Percentiles rank a stretch among this genome's conserved stretches.
Evolutionary conservation across 2,113 vertebrate genomes (phyloP).

Genomic region (Elephas maximus): DNA sequence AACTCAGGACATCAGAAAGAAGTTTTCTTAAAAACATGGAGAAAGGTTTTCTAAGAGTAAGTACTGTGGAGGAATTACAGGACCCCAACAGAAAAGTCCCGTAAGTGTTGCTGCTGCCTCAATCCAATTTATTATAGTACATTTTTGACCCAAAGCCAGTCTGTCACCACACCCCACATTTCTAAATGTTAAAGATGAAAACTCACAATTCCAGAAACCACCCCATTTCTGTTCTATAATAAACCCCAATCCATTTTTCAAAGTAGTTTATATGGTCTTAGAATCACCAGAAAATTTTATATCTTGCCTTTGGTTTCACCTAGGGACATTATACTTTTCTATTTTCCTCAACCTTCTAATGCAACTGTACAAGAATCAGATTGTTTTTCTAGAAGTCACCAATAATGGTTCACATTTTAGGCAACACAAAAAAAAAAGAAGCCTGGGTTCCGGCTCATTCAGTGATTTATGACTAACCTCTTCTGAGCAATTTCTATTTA

Average conservation of each 20-base stretch:
- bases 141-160: slow-evolving; percentile 77
- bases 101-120: slow-evolving; percentile 63
- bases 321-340: slow-evolving; percentile 76
- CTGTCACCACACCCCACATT: slow-evolving; percentile 76
- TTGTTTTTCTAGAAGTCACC: slow-evolving; percentile 85
- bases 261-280: slow-evolving; percentile 66
- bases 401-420: slow-evolving; percentile 86
- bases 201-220: slow-evolving; percentile 78
- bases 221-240: slow-evolving; percentile 71
- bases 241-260: slow-evolving; percentile 72
- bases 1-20: slow-evolving; percentile 48
- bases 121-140: slow-evolving; percentile 82
- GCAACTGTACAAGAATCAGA: slow-evolving; percentile 79
- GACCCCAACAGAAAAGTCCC: slow-evolving; percentile 33
- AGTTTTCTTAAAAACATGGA: not conserved
- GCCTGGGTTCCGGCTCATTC: slow-evolving; percentile 73
- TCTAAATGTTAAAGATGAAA: slow-evolving; percentile 84
- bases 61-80: not conserved
- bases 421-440: slow-evolving; percentile 77
- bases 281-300: slow-evolving; percentile 72
- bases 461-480: slow-evolving; percentile 89
- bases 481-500: slow-evolving; percentile 89
- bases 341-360: slow-evolving; percentile 80
- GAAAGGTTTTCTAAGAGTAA: slow-evolving; percentile 68
- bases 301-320: slow-evolving; percentile 77